Percentiles rank a stretch among this genome's conserved stretches.
Conservation (phyloP, 2,113 vertebrate genomes). For the Recurvirostra avosetta region DNA sequence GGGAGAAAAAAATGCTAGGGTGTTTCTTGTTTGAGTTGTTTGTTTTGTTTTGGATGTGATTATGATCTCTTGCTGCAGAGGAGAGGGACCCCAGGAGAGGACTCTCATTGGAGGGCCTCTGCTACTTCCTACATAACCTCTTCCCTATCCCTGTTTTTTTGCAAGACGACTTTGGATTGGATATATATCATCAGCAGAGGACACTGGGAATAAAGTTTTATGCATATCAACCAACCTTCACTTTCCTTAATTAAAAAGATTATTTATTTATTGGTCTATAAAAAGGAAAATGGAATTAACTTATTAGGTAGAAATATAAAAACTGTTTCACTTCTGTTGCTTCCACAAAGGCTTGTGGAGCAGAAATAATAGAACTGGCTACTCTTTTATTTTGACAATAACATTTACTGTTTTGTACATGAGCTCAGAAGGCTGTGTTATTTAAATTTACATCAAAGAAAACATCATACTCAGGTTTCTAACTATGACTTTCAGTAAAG, state of each 20-base stretch:
- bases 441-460: not conserved
- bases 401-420: not conserved
- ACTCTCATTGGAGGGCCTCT: not conserved
- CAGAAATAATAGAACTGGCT: not conserved
- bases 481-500: not conserved
- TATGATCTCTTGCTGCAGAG: not conserved
- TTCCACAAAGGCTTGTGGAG: not conserved
- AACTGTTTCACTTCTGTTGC: not conserved
- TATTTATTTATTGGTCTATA: not conserved
- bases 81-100: not conserved
- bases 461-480: not conserved
- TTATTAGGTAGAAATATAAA: not conserved
- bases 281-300: not conserved
- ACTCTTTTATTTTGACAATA: not conserved
- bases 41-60: not conserved
- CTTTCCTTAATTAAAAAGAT: not conserved
- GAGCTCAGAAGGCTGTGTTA: not conserved
- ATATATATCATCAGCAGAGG: not conserved
- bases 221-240: not conserved
- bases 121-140: rapidly evolving
- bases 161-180: not conserved
- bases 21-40: not conserved
- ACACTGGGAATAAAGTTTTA: not conserved
- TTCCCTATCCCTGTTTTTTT: not conserved
- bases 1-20: rapidly evolving